Evolutionary conservation across 2,797 vertebrate genomes (phyloP), one percentile per base, ranked within the genome.

Genomic region (Geotrypetes seraphini): DNA sequence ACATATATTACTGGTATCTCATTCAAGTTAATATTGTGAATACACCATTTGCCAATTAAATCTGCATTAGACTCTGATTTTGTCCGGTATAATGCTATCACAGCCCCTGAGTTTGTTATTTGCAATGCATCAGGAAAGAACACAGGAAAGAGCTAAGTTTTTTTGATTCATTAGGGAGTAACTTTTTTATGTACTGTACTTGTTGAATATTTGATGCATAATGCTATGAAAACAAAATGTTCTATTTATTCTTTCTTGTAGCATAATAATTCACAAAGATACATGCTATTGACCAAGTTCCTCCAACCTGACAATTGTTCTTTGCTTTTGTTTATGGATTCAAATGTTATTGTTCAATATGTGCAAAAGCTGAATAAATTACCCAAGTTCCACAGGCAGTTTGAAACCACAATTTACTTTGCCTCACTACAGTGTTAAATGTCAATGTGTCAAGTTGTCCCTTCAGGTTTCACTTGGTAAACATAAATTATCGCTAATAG

Each of bases 401-500:
- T 53, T 19, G 10, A 60, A 69, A 48, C 27, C 57, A 34, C 36
- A 52, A 67, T 72, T 77, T 71, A 41, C 39, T 67, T 59, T 10
- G 32, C 19, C 4, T 60, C 43, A 47, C 47, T 22, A 35, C 36
- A 22, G 43, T 44, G 43, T 55, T 69, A 69, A 63, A 66, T 60
- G 39, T 52, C 47, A 57, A 58, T 24, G 50, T 71, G 41, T 73
- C 51, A 73, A 69, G 31, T 12, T 64, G 19, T 61, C 39, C 35
- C 62, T 63, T 66, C 43, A 53, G 33, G 60, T 75, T 76, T 67
- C 34, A 45, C 30, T 40, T 57, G 50, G 31, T 51, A 63, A 75
- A 60, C 31, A 64, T 66, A 67, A 77, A 65, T 68, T 70, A 50
- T 36, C 57, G 31, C 25, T 66, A 68, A 67, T 63, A 66, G 48